Conservation (phyloP, 2,888 invertebrate species). For the Drosophila demipolita region DNA sequence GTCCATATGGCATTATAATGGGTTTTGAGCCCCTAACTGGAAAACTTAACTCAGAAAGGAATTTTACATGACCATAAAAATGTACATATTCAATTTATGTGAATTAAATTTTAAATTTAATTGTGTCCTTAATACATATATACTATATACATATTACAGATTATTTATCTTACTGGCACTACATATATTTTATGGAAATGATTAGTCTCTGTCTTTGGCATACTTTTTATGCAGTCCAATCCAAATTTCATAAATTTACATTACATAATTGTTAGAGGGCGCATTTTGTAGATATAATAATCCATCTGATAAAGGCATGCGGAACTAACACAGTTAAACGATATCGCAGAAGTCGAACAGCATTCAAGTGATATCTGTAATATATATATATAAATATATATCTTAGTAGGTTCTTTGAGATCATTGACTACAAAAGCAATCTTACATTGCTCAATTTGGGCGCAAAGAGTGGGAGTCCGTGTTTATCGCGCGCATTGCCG, state of each 20-base stretch:
- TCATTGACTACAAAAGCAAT: neutral
- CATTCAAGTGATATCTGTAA: conserved; percentile 91
- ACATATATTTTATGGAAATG: conserved; percentile 2
- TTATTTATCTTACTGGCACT: neutral
- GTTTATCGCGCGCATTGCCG: conserved; percentile 94
- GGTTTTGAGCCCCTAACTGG: conserved; percentile 3
- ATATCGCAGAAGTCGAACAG: conserved; percentile 96
- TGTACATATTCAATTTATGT: neutral
- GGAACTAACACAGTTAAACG: conserved; percentile 97
- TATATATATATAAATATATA: neutral
- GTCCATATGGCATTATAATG: conserved; percentile 54
- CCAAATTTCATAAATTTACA: neutral
- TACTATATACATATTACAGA: neutral
- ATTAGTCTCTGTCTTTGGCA: conserved; percentile 51
- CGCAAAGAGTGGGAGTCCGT: conserved; percentile 95
- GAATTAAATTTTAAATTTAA: neutral
- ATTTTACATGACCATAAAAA: neutral
- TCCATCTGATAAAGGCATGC: conserved; percentile 97
- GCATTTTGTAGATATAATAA: conserved; percentile 96
- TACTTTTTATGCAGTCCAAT: conserved; percentile 34
- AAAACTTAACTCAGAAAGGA: neutral
- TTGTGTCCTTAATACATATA: neutral
- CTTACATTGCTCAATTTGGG: conserved; percentile 86
- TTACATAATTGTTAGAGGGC: conserved; percentile 85
- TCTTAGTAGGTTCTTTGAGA: neutral